Evolutionary conservation across 2,888 invertebrate species (phyloP).

Genomic region (Pandemis heparana): DNA sequence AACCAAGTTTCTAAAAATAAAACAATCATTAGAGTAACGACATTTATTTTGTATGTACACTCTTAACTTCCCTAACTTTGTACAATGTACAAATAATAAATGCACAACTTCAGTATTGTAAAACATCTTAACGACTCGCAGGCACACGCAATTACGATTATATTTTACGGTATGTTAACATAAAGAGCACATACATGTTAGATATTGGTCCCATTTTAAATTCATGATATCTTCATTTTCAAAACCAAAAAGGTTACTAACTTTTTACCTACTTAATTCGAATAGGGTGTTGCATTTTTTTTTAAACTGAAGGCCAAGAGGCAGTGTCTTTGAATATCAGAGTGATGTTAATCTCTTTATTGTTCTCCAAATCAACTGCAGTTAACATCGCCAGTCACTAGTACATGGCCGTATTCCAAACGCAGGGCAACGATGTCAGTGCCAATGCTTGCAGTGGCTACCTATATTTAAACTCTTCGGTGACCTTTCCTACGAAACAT

Average conservation of each 20-base stretch:
- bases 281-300: constrained; percentile 19
- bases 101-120: constrained; percentile 85
- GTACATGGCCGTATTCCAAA: constrained; percentile 39
- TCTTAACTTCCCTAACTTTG: constrained; percentile 74
- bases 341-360: constrained; percentile 45
- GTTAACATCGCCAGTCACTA: constrained; percentile 51
- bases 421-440: constrained; percentile 22
- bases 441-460: constrained; percentile 37
- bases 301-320: constrained; percentile 29
- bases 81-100: constrained; percentile 84
- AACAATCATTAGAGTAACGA: constrained; percentile 67
- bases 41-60: constrained; percentile 84
- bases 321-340: constrained; percentile 25
- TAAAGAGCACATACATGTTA: constrained; percentile 63
- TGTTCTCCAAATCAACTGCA: constrained; percentile 68
- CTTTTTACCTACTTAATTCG: constrained; percentile 11
- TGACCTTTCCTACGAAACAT: constrained; percentile 27
- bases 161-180: constrained; percentile 56
- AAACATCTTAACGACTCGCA: constrained; percentile 67
- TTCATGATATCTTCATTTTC: constrained; percentile 48
- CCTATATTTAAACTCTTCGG: constrained; percentile 33
- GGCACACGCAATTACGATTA: constrained; percentile 58
- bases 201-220: constrained; percentile 76
- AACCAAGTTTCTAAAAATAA: constrained; percentile 35
- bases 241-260: constrained; percentile 18